Percentiles rank a stretch among this genome's conserved stretches.
Conservation (phyloP, 2,888 invertebrate species). For the Caenorhabditis sp. region DNA sequence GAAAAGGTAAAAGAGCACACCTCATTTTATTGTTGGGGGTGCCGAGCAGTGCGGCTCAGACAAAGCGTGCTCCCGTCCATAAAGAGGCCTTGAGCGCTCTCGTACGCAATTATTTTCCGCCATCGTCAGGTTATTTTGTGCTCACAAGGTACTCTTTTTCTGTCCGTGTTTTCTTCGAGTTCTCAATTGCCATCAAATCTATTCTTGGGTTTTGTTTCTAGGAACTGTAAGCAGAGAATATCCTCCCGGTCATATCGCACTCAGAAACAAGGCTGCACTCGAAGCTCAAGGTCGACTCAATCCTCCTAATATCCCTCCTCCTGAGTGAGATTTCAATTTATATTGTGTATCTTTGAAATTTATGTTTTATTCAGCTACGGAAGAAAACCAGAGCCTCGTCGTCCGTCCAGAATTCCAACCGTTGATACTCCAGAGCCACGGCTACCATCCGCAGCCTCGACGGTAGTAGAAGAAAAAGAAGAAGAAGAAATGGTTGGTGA, state of each 20-base stretch:
- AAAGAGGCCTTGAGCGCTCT: constrained; percentile 45
- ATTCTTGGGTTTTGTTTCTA: constrained; percentile 12
- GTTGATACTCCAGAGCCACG: too few species aligned
- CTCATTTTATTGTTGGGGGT: constrained; percentile 23
- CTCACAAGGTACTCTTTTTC: constrained; percentile 41
- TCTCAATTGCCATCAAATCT: background rate
- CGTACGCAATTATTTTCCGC: constrained; percentile 54
- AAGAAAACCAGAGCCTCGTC: background rate
- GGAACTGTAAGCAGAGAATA: too few species aligned
- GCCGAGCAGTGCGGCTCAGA: background rate
- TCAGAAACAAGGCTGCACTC: constrained; percentile 8
- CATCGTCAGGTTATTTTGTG: constrained; percentile 40
- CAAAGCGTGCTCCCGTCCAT: constrained; percentile 52
- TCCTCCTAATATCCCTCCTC: too few species aligned
- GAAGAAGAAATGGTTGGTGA: constrained; percentile 35
- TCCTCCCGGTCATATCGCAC: background rate
- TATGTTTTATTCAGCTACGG: too few species aligned
- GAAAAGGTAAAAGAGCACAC: constrained; percentile 24
- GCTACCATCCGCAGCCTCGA: background rate
- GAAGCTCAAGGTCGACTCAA: constrained; percentile 16
- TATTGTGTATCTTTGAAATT: too few species aligned
- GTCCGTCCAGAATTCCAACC: too few species aligned
- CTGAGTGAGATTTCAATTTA: too few species aligned
- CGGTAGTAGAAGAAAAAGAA: too few species aligned
- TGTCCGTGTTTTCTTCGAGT: constrained; percentile 17